phyloP scores from a whole-genome alignment of 2,113 vertebrate genomes.

The Dasyornis broadbenti region DNA sequence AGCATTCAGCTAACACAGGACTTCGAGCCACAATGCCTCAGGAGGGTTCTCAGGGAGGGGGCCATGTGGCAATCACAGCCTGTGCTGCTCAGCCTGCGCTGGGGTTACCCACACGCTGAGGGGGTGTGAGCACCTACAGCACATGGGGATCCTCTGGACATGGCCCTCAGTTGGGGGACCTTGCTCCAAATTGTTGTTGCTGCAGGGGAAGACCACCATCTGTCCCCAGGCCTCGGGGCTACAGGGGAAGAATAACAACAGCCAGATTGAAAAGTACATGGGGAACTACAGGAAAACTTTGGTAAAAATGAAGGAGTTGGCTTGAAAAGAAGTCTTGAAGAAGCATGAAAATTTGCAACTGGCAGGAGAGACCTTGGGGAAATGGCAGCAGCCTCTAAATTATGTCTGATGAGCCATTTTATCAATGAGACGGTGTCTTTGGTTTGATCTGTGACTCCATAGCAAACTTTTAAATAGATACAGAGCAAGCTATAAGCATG shows the following conservation, averaged over 20 bases:
- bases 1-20: background rate
- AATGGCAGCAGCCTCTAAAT: background rate
- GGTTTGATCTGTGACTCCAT: background rate
- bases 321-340: background rate
- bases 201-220: background rate
- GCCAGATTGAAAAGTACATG: rapidly evolving
- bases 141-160: rapidly evolving
- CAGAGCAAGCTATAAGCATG: background rate
- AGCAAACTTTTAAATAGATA: background rate
- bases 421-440: background rate
- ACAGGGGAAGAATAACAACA: background rate
- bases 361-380: background rate
- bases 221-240: background rate
- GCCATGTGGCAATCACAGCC: background rate
- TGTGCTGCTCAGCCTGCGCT: background rate
- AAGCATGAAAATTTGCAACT: background rate
- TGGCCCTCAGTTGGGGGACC: rapidly evolving
- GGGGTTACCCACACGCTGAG: background rate
- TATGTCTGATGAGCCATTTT: background rate
- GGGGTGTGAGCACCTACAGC: background rate
- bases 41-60: background rate
- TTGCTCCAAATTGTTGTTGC: rapidly evolving
- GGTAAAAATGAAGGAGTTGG: background rate
- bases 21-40: background rate
- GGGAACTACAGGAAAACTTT: background rate